A percentile compares a stretch with the other conserved stretches of the same genome.
phyloP scores from a whole-genome alignment of 1,140 invertebrate genomes.

The Drosophila azteca region DNA sequence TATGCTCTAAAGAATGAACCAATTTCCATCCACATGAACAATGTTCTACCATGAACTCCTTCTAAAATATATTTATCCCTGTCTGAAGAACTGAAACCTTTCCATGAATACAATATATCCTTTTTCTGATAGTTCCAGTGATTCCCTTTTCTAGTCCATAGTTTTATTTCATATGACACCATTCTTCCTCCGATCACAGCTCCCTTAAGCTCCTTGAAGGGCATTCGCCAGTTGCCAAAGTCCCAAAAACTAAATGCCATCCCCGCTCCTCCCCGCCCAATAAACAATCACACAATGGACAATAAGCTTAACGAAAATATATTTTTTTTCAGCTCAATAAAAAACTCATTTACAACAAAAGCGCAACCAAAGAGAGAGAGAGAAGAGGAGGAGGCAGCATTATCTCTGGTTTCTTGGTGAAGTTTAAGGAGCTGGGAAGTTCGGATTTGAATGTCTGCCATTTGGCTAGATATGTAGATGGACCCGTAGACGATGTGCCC shows the following conservation, averaged over 20 bases:
- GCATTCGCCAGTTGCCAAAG: background rate
- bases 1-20: too few relatives aligned
- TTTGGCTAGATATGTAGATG: constrained; percentile 36
- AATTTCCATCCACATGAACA: too few relatives aligned
- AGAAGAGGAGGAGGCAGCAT: background rate
- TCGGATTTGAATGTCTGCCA: constrained; percentile 10
- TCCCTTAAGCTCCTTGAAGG: background rate
- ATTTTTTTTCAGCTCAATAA: constrained; percentile 72
- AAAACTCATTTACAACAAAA: constrained; percentile 70
- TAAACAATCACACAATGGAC: constrained; percentile 70
- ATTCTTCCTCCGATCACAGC: too few relatives aligned
- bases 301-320: constrained; percentile 62
- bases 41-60: too few relatives aligned
- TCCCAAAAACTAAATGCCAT: background rate
- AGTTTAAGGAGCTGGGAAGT: constrained; percentile 46
- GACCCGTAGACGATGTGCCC: constrained; percentile 1
- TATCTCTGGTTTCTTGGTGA: constrained; percentile 19
- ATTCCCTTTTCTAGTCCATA: too few relatives aligned
- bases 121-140: too few relatives aligned
- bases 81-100: too few relatives aligned
- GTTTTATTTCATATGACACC: too few relatives aligned
- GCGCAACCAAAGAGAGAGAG: background rate
- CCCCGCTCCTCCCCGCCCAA: constrained; percentile 20
- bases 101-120: too few relatives aligned
- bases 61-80: too few relatives aligned